Percentiles rank a stretch among this genome's conserved stretches.
phyloP scores from a whole-genome alignment of 2,797 vertebrate genomes.

The Lepus townsendii region DNA sequence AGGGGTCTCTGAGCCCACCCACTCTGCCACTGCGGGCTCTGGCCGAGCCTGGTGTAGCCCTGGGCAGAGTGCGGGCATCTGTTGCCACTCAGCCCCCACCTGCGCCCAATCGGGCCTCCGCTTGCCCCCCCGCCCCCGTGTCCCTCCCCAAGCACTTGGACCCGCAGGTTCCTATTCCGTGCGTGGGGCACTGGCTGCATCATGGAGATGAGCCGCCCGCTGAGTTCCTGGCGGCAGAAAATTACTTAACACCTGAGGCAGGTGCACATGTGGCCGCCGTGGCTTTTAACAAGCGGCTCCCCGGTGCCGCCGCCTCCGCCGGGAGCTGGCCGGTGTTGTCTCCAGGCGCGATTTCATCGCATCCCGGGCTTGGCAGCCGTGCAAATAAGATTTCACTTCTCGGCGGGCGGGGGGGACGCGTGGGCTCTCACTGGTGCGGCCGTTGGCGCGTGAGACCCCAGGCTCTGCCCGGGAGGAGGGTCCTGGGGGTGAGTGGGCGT shows the following conservation, averaged over 20 bases:
- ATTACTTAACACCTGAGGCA: slow-evolving; percentile 84
- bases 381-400: slow-evolving; percentile 84
- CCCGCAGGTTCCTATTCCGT: fast-evolving
- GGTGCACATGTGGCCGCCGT: slow-evolving; percentile 76
- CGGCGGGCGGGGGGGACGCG: neutral
- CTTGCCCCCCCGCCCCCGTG: neutral
- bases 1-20: neutral
- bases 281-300: slow-evolving; percentile 82
- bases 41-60: neutral
- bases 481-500: too few species aligned
- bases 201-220: slow-evolving; percentile 35
- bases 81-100: neutral
- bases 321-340: slow-evolving; percentile 31
- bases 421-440: slow-evolving; percentile 21
- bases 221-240: slow-evolving; percentile 77
- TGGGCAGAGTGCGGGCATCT: neutral
- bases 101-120: neutral
- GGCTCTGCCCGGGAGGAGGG: neutral
- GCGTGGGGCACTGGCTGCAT: neutral
- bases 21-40: neutral
- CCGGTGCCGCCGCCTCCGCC: neutral
- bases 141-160: neutral
- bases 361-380: slow-evolving; percentile 76
- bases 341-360: slow-evolving; percentile 70
- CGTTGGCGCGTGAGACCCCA: too few species aligned